phyloP scores from a whole-genome alignment of 2,888 invertebrate genomes.

The Drosophila yooni region DNA sequence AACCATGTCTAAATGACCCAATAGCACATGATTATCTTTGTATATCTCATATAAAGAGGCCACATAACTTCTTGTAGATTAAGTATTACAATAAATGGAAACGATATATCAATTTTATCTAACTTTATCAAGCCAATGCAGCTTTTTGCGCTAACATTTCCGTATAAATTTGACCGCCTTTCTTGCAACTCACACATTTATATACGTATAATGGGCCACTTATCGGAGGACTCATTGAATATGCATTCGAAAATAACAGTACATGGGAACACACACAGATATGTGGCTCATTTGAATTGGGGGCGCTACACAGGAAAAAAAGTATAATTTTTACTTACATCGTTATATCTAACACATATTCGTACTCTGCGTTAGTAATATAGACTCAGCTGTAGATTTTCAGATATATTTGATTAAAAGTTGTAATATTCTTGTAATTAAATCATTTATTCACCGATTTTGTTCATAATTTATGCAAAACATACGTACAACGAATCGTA shows the following conservation, averaged over 20 bases:
- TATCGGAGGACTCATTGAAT: constrained; percentile 34
- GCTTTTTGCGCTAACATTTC: not conserved
- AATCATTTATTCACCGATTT: not conserved
- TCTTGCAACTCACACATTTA: not conserved
- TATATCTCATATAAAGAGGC: not conserved
- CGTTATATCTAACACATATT: not conserved
- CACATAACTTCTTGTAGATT: not conserved
- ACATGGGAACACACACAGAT: not conserved
- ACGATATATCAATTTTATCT: not conserved
- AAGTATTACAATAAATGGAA: not conserved
- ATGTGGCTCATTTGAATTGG: not conserved
- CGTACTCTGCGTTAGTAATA: not conserved
- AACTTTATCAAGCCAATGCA: not conserved
- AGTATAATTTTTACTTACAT: not conserved
- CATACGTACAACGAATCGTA: not conserved
- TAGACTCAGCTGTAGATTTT: not conserved
- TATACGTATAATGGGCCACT: not conserved
- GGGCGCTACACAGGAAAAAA: not conserved
- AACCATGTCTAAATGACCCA: not conserved
- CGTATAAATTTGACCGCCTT: not conserved
- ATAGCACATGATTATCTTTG: not conserved
- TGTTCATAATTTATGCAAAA: not conserved
- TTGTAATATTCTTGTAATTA: not conserved
- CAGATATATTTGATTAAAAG: not conserved
- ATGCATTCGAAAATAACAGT: constrained; percentile 25